Base-by-base conservation (phyloP, 2,888 invertebrate species). In the Hedya salicella region DNA sequence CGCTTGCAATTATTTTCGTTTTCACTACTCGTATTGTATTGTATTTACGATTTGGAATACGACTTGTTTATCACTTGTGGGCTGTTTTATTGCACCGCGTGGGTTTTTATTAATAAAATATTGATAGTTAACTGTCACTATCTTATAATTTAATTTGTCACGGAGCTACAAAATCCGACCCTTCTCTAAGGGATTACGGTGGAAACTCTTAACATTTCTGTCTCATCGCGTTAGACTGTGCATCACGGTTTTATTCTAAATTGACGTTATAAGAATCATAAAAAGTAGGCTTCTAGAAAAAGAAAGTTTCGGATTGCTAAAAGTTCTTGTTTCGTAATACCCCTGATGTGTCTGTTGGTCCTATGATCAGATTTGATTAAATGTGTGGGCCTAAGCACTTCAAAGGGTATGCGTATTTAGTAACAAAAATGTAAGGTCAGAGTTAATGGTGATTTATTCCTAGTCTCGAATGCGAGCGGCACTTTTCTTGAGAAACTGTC, bases 1-100 rank as follows among this genome's bases (percentile, higher is more conserved):
- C 48, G 32, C 17, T 5, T 25, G 16, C 21, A 6, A 39, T 59
- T 25, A 59, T 49, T 52, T 25, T 46, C n/a, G 36, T 36, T 46
- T 59, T 52, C 50, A 25, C 44, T 44, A 36, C 42, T 49, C 9
- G n/a, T 57, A 42, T 56, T n/a, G n/a, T 57, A 42, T 56, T 21
- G 9, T n/a, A 50, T 64, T 64, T 42, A 25, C 39, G 21, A 80
- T 81, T 80, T 78, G 74, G 79, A 76, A 70, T 68, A 65, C 62
- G 67, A 66, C 71, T 30, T 17, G 39, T 59, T 75, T 70, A 72
- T 68, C 61, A 60, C 53, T 62, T 62, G 52, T 65, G 52, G 61
- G 70, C 67, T 62, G 65, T 63, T 68, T 69, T 69, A 72, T 72
- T 69, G 63, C 70, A 64, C 53, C 46, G 69, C 65, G 72, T 71